Percentiles rank a stretch among this genome's conserved stretches.
Evolutionary conservation across 2,888 invertebrate species (phyloP).

Genomic region (Gari tellinella): DNA sequence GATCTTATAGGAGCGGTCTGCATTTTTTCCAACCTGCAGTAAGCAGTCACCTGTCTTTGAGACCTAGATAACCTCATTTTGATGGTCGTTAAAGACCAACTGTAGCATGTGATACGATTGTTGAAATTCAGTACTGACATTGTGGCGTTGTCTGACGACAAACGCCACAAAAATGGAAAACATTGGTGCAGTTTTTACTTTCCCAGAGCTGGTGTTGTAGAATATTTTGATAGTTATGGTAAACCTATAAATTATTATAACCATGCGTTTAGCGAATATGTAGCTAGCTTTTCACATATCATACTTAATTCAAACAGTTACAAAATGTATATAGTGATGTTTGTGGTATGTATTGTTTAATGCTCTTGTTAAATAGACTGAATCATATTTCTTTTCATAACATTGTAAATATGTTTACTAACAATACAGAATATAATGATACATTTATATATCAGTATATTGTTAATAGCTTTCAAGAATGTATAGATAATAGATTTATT

Average conservation of each 20-base stretch:
- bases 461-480: conserved; percentile 20
- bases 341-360: conserved; percentile 53
- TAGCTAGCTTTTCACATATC: conserved; percentile 13
- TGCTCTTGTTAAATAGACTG: conserved; percentile 33
- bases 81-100: too few species aligned
- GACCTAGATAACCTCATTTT: too few species aligned
- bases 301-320: conserved; percentile 27
- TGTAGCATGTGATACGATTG: too few species aligned
- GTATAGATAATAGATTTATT: conserved; percentile 11
- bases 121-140: too few species aligned
- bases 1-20: too few species aligned
- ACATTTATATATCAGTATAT: conserved; percentile 35
- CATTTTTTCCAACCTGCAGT: too few species aligned
- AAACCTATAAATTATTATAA: conserved; percentile 27
- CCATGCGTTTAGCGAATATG: conserved; percentile 18
- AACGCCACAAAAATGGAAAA: too few species aligned
- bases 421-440: conserved; percentile 31
- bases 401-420: conserved; percentile 40
- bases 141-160: too few species aligned
- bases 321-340: conserved; percentile 42
- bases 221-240: conserved; percentile 44
- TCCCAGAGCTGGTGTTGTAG: conserved; percentile 14
- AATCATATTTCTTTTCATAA: conserved; percentile 40
- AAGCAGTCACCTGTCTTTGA: too few species aligned
- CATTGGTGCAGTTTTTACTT: conserved; percentile 34